These are phyloP conservation scores for Hyperoplus lanceolatus DNA, from an alignment of 2,797 vertebrate genomes.

Conservation along the genomic window DNA sequence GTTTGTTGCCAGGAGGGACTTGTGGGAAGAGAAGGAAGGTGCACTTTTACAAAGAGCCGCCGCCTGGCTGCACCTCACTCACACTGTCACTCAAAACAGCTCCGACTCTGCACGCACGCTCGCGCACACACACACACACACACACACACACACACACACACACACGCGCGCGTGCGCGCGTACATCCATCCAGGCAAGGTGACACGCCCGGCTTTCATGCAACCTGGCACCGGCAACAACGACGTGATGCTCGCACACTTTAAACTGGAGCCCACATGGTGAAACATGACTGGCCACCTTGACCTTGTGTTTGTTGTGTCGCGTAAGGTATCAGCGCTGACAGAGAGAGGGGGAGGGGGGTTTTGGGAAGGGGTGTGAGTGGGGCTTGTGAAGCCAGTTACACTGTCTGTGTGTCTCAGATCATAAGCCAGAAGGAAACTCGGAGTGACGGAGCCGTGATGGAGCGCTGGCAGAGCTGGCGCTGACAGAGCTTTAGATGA, in stretches of 20 bases:
- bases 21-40: conserved; percentile 84
- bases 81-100: conserved; percentile 80
- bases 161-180: conserved; percentile 6
- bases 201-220: conserved; percentile 71
- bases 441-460: conserved; percentile 78
- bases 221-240: conserved; percentile 39
- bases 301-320: conserved; percentile 82
- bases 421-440: conserved; percentile 80
- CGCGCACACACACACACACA: conserved; percentile 23
- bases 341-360: neutral
- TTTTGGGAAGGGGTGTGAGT: conserved; percentile 3
- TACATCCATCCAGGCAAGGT: conserved; percentile 32
- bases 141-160: conserved; percentile 25
- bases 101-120: conserved; percentile 32
- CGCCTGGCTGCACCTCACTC: conserved; percentile 84
- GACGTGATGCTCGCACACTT: conserved; percentile 40
- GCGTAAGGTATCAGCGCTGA: conserved; percentile 47
- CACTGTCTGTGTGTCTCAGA: conserved; percentile 77
- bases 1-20: conserved; percentile 87
- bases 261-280: conserved; percentile 58
- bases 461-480: conserved; percentile 68
- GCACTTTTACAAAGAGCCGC: conserved; percentile 86
- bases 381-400: conserved; percentile 51
- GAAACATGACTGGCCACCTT: conserved; percentile 77
- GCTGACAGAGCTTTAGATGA: conserved; percentile 81